Base-by-base conservation (phyloP, 2,113 vertebrate genomes). In the Carassius carassius region DNA sequence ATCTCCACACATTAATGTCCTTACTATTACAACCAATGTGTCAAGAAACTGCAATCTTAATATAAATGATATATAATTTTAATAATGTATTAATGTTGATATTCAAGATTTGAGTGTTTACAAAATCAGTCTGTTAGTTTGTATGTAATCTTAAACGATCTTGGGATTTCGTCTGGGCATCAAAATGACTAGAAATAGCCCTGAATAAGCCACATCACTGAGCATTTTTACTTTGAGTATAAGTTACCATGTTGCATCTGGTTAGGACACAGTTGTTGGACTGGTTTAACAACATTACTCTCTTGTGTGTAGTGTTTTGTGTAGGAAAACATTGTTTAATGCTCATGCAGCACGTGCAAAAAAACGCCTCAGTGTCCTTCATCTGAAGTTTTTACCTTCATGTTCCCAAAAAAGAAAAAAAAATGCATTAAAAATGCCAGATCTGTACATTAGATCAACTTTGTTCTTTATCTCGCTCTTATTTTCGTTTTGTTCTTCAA, bases 221-320 rank as follows among this genome's bases (percentile, higher is more conserved):
- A 80, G 44, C 81, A 86, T 87, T 89, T 81, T 32, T 14, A 2
- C 84, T 70, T 86, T 82, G 32, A 85, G 86, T 76, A 67, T 83
- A 84, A 4, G 1, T 41, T 72, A 37, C 29, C 0, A 0, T 32
- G 35, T 44, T 35, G 37, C 19, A 73, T 49, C 72, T 74, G 72
- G 72, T 74, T 74, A 74, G 72, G 44, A 23, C 72, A 74, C 1
- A 6, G 72, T 5, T 49, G 25, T 88, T 67, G 56, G 78, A 88
- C 83, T 63, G 41, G 85, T 86, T 82, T 25, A 76, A 49, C 87
- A 70, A 75, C 75, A 76, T 84, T 86, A n/a, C 47, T 70, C 14
- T 62, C 37, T 23, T 54, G 6, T 49, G 32, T 73, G 44, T 73
- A n/a, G 62, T 78, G 11, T 49, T 78, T 29, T 73, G 72, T 60